Evolutionary conservation across 1,140 invertebrate species (phyloP), one percentile per base, ranked within the genome.

Genomic region (Ceratina australensis): DNA sequence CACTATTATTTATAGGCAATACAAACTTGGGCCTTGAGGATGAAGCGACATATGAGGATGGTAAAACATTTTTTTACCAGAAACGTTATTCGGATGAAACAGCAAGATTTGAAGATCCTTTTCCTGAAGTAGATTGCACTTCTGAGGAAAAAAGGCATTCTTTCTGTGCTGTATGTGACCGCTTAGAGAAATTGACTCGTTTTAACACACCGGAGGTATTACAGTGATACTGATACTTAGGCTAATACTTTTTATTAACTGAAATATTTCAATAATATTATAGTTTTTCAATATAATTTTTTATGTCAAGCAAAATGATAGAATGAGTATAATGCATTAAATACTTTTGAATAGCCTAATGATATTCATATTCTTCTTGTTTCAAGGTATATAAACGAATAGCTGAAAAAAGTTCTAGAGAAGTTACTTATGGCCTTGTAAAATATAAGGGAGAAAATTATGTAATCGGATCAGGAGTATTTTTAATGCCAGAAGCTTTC

Each of bases 71-170:
- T 83, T 95, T 93, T 88, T 95, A 93, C 88, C 93, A 93, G 72
- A 95, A 95, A 89, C 93, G 94, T 89, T 96, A 96, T 86, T 94
- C 94, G 81, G 91, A 93, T 64, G 93, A 95, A 72, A 92, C 90
- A 52, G 95, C 94, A 56, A 92, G 96, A 65, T 97, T 97, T 92
- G 95, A 96, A 90, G 95, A 96, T 88, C 85, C 94, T 56, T 91
- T 92, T 42, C 78, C 88, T 12, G 93, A 94, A 85, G 89, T 92
- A 13, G 66, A 83, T 24, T 93, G 92, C 81, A 88, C 87, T 33
- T 93, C 91, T 79, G 85, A 89, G 64, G 86, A 91, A 65, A 91
- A 90, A 67, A 90, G 87, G 81, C 91, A 93, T 86, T 90, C 92
- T 87, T 94, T 87, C 77, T 94, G 94, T 84, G 22, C 82, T 16